Percentiles rank a stretch among this genome's conserved stretches.
Evolutionary conservation across 2,113 vertebrate species (phyloP).

Genomic region (Ploceus nigricollis): DNA sequence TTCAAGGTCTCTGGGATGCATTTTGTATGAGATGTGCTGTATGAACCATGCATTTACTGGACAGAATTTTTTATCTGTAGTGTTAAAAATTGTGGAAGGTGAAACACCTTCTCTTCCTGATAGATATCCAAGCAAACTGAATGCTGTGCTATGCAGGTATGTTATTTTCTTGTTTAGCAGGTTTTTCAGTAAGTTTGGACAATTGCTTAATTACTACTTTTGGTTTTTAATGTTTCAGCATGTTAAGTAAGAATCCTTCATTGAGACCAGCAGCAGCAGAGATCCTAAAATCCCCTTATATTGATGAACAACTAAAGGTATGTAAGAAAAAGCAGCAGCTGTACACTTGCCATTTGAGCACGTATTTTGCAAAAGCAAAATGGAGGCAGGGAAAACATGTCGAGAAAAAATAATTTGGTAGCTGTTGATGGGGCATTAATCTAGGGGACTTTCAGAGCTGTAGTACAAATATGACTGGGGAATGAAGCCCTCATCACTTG

Average conservation of each 20-base stretch:
- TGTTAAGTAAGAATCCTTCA: slow-evolving; percentile 79
- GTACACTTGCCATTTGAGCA: neutral
- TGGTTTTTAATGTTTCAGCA: slow-evolving; percentile 67
- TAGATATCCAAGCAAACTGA: slow-evolving; percentile 73
- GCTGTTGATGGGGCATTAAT: neutral
- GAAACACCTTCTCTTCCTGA: slow-evolving; percentile 78
- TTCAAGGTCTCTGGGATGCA: slow-evolving; percentile 84
- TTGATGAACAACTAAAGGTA: slow-evolving; percentile 76
- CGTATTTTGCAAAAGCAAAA: neutral
- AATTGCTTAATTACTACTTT: neutral
- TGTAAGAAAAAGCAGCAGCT: neutral
- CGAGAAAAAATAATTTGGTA: neutral
- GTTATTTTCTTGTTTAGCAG: neutral
- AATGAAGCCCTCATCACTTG: neutral
- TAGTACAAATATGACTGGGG: neutral
- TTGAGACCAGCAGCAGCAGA: slow-evolving; percentile 77
- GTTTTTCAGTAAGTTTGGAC: neutral
- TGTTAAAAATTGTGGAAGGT: slow-evolving; percentile 84
- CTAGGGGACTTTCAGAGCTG: neutral
- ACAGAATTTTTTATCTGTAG: slow-evolving; percentile 80
- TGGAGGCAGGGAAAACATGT: neutral
- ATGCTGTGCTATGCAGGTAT: slow-evolving; percentile 77
- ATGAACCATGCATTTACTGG: slow-evolving; percentile 83
- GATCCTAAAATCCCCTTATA: slow-evolving; percentile 72
- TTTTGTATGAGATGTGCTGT: slow-evolving; percentile 87